Conservation (phyloP, 1,140 invertebrate species). For the Solen grandis region DNA sequence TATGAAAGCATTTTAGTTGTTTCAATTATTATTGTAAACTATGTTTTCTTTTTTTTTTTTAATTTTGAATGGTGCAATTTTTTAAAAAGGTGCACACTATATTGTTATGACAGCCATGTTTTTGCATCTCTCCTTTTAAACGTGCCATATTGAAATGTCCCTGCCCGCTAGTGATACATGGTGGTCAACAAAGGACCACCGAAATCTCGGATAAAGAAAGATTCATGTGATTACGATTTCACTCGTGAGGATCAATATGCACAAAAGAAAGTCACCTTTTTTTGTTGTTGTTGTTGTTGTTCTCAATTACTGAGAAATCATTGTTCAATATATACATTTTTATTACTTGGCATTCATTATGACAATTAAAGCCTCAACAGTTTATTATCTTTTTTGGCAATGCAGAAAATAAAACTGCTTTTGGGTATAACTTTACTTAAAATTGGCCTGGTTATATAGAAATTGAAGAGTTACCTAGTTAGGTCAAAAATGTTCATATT, state of each 20-base stretch:
- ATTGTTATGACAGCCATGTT: conserved; percentile 16
- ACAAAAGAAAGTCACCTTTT: not conserved
- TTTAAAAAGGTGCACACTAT: conserved; percentile 33
- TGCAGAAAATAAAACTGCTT: too few species aligned
- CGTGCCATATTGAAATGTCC: conserved; percentile 1
- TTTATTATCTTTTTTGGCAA: too few species aligned
- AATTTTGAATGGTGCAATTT: conserved; percentile 46
- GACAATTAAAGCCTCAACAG: too few species aligned
- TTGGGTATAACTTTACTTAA: too few species aligned
- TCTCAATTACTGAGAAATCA: too few species aligned
- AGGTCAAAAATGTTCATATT: too few species aligned
- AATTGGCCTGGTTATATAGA: too few species aligned
- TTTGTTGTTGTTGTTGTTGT: not conserved
- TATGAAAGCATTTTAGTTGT: conserved; percentile 53
- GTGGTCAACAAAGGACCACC: not conserved
- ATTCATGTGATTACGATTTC: not conserved
- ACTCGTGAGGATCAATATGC: not conserved
- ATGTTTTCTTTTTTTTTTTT: conserved; percentile 13
- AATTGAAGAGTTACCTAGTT: too few species aligned
- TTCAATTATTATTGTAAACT: conserved; percentile 50
- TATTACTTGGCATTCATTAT: too few species aligned
- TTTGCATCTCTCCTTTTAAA: not conserved
- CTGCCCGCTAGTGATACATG: not conserved
- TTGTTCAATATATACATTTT: too few species aligned
- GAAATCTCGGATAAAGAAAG: not conserved